These are phyloP conservation scores for Corvus cornix DNA, from an alignment of 2,113 vertebrate species.

Conservation along the genomic window DNA sequence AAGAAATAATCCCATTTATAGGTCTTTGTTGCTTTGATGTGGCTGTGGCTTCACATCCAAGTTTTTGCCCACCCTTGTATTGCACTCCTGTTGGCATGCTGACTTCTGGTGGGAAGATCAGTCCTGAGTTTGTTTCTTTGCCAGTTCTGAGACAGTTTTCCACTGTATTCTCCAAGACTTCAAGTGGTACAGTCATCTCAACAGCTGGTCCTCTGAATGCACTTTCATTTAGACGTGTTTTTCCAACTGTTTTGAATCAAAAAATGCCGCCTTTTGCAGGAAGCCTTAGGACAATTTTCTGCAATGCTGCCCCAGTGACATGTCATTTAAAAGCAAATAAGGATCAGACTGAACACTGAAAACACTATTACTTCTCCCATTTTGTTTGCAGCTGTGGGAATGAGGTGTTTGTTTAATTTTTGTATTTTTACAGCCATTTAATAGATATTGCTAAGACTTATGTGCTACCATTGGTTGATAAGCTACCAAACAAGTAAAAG, in stretches of 20 bases:
- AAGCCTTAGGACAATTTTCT: slow-evolving; percentile 15
- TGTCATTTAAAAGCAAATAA: slow-evolving; percentile 13
- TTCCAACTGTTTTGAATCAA: slow-evolving; percentile 37
- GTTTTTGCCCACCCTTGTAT: neutral
- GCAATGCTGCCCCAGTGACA: neutral
- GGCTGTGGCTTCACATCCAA: neutral
- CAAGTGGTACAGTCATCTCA: neutral
- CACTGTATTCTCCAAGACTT: neutral
- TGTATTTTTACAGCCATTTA: neutral
- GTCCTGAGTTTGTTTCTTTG: neutral
- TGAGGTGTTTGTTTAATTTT: neutral
- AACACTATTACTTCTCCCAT: neutral
- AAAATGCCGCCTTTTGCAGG: neutral
- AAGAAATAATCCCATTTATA: neutral
- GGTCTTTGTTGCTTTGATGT: neutral
- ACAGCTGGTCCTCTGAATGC: neutral
- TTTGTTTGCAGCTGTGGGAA: neutral
- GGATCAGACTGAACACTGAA: neutral
- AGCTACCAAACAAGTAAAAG: neutral
- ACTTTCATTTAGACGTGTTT: slow-evolving; percentile 9
- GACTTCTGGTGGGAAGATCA: neutral
- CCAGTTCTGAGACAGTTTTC: neutral
- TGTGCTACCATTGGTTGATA: neutral
- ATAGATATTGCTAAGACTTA: neutral
- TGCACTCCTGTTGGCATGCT: neutral